Conservation (phyloP, 1,140 invertebrate species). For the Ceratoteleas bidentatus region DNA sequence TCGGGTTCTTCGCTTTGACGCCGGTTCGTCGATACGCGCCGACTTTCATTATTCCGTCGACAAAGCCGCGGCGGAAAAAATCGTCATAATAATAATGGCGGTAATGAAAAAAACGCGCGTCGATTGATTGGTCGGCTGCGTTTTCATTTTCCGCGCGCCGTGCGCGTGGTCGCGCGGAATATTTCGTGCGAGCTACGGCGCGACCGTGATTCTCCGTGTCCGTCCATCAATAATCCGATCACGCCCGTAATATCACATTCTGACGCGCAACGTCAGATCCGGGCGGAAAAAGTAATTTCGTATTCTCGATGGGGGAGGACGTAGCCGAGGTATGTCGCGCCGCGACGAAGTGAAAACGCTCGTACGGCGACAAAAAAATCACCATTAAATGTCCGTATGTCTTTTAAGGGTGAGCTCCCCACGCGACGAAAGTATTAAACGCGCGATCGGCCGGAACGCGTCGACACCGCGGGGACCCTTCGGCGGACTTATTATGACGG, state of each 20-base stretch:
- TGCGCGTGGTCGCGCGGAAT: constrained; percentile 61
- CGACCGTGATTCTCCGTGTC: constrained; percentile 64
- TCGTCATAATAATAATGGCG: constrained; percentile 15
- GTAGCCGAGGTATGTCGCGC: constrained; percentile 65
- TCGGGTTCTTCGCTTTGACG: constrained; percentile 12
- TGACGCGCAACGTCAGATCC: constrained; percentile 62
- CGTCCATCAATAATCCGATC: constrained; percentile 70
- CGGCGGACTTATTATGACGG: background rate
- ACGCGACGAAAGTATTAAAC: constrained; percentile 73
- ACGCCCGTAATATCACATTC: constrained; percentile 66
- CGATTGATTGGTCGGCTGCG: constrained; percentile 63
- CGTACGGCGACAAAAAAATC: constrained; percentile 75
- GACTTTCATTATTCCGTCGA: constrained; percentile 28
- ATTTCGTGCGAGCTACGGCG: constrained; percentile 60
- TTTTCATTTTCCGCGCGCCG: constrained; percentile 60
- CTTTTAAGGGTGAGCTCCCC: constrained; percentile 72
- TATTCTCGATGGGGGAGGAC: constrained; percentile 66
- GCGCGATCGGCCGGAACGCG: constrained; percentile 66
- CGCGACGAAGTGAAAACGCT: constrained; percentile 72
- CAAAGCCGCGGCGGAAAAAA: constrained; percentile 31
- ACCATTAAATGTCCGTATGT: constrained; percentile 78
- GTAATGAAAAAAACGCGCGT: constrained; percentile 31
- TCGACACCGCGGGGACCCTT: constrained; percentile 57
- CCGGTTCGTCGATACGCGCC: constrained; percentile 34
- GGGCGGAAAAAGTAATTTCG: constrained; percentile 69